Conservation (phyloP, 2,797 vertebrate species). For the Hypotaenidia okinawae region DNA sequence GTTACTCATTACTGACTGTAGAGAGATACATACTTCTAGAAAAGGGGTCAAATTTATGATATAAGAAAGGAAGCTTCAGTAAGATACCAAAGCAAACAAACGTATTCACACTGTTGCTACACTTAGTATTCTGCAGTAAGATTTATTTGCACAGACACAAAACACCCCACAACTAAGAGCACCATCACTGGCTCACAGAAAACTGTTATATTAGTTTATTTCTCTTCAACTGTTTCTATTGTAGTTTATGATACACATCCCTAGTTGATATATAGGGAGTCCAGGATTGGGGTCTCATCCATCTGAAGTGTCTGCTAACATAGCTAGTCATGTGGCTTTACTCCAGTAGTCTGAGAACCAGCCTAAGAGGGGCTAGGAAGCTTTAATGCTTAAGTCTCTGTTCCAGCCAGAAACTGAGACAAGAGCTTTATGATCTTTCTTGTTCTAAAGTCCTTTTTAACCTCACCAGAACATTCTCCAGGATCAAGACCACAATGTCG, state of each 20-base stretch:
- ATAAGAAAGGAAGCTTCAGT: neutral
- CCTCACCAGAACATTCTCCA: neutral
- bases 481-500: neutral
- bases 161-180: neutral
- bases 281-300: neutral
- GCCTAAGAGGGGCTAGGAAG: neutral
- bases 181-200: neutral
- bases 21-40: neutral
- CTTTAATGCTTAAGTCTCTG: neutral
- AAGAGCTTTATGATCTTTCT: neutral
- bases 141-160: neutral
- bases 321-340: neutral
- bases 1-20: neutral
- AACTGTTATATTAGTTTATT: neutral
- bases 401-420: neutral
- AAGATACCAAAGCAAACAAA: neutral
- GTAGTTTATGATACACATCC: neutral
- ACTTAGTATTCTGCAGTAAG: neutral
- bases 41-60: neutral
- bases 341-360: neutral
- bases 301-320: neutral
- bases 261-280: neutral
- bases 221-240: neutral
- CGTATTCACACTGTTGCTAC: fast-evolving
- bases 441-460: neutral